Evolutionary conservation across 2,888 invertebrate species (phyloP), one percentile per base, ranked within the genome.

Genomic region (Selenia dentaria): DNA sequence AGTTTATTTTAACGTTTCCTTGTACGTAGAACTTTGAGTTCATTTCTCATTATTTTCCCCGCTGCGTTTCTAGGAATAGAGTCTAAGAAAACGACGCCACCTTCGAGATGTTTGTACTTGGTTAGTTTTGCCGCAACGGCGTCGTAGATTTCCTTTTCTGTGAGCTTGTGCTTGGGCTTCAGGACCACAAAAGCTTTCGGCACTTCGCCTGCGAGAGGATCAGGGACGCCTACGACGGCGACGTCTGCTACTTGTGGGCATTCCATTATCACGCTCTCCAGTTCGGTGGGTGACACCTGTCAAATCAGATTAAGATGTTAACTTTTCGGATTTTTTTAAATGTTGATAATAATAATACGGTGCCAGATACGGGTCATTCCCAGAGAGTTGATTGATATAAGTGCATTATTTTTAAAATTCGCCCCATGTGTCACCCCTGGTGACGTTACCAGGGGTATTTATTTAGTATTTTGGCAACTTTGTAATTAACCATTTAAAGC

Each of bases 281-380:
- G 78, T 83, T 97, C 97, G 1, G 96, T 96, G 12, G 97, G 97
- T 0, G 97, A 95, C 16, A 97, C 96, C 95, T 96, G 85, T 54
- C 61, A 63, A 20, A 57, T 24, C 9, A 24, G 34, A 10, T 25
- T 9, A 25, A n/a, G 24, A 18, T 1, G 18, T 18, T 18, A 2
- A 1, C 18, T 18, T 18, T 18, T 4, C 4, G 18, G 18, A 18
- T n/a, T n/a, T n/a, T n/a, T n/a, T n/a, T n/a, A n/a, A n/a, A n/a
- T n/a, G n/a, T n/a, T n/a, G n/a, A n/a, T n/a, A n/a, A n/a, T n/a
- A n/a, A n/a, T n/a, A n/a, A n/a, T n/a, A n/a, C n/a, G n/a, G n/a
- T n/a, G n/a, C n/a, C n/a, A n/a, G n/a, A n/a, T n/a, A n/a, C n/a
- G n/a, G n/a, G n/a, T n/a, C n/a, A n/a, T n/a, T n/a, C n/a, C n/a